Conservation (phyloP, 1,140 invertebrate species). For the Hypsibius dujardini region DNA sequence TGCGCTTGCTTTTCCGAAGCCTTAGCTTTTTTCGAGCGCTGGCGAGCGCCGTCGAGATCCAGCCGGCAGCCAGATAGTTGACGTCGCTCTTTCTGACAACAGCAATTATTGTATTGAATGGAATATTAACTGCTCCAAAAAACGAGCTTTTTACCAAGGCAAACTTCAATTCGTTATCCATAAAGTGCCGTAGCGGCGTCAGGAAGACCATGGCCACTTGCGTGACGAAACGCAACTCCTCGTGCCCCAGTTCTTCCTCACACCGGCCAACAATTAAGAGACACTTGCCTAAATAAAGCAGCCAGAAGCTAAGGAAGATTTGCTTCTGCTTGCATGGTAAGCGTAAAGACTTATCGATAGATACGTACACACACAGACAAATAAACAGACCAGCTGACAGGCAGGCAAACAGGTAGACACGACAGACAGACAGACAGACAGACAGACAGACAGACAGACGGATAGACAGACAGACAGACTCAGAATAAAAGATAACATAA, state of each 20-base stretch:
- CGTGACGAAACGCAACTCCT: not conserved
- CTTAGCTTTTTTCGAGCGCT: not conserved
- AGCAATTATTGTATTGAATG: not conserved
- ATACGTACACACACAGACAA: too few species aligned
- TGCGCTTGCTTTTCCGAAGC: not conserved
- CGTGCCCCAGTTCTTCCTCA: conserved; percentile 9
- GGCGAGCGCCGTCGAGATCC: not conserved
- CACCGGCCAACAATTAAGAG: not conserved
- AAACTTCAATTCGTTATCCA: not conserved
- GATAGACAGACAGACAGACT: not conserved
- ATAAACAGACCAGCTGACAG: not conserved
- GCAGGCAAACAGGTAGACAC: not conserved
- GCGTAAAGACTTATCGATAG: too few species aligned
- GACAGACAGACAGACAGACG: not conserved
- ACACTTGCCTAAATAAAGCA: conserved; percentile 4
- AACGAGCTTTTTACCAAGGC: not conserved
- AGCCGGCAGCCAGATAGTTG: not conserved
- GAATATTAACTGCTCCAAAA: not conserved
- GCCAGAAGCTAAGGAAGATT: too few species aligned
- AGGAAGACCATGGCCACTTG: conserved; percentile 12
- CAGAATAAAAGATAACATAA: not conserved
- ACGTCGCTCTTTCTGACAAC: conserved; percentile 1
- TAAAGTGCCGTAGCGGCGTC: not conserved
- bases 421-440: too few species aligned
- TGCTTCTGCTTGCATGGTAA: too few species aligned